Conservation (phyloP, 2,797 vertebrate species). For the Kryptolebias ocellatus region DNA sequence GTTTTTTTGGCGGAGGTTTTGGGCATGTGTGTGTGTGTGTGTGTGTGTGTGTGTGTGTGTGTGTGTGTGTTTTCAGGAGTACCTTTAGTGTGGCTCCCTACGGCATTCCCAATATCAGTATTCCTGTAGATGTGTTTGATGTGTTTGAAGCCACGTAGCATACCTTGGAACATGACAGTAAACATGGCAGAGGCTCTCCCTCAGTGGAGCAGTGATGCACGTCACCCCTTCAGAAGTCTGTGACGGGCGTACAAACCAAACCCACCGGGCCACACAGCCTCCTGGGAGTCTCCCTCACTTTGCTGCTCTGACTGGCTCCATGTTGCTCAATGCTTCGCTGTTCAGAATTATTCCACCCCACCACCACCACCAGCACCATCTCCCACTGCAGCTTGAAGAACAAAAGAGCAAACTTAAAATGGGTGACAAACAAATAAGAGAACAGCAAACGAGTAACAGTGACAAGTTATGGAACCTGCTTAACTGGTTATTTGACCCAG, state of each 20-base stretch:
- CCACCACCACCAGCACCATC: background rate
- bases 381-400: slow-evolving; percentile 41
- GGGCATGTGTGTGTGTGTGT: slow-evolving; percentile 40
- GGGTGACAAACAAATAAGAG: slow-evolving; percentile 52
- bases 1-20: slow-evolving; percentile 38
- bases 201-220: slow-evolving; percentile 80
- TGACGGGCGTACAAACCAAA: slow-evolving; percentile 83
- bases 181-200: slow-evolving; percentile 83
- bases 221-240: slow-evolving; percentile 82
- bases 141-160: slow-evolving; percentile 83
- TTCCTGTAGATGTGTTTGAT: slow-evolving; percentile 82
- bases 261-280: slow-evolving; percentile 74
- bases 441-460: slow-evolving; percentile 56
- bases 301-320: slow-evolving; percentile 63
- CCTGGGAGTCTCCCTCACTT: slow-evolving; percentile 67
- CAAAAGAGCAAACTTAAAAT: slow-evolving; percentile 63
- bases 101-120: slow-evolving; percentile 82
- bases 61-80: slow-evolving; percentile 68
- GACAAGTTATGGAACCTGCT: slow-evolving; percentile 72
- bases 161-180: slow-evolving; percentile 85
- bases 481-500: slow-evolving; percentile 75
- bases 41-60: slow-evolving; percentile 61
- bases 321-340: slow-evolving; percentile 56
- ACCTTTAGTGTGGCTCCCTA: slow-evolving; percentile 63
- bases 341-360: slow-evolving; percentile 58